Base-by-base conservation (phyloP, 2,888 invertebrate genomes). In the Drosophila tripunctata region DNA sequence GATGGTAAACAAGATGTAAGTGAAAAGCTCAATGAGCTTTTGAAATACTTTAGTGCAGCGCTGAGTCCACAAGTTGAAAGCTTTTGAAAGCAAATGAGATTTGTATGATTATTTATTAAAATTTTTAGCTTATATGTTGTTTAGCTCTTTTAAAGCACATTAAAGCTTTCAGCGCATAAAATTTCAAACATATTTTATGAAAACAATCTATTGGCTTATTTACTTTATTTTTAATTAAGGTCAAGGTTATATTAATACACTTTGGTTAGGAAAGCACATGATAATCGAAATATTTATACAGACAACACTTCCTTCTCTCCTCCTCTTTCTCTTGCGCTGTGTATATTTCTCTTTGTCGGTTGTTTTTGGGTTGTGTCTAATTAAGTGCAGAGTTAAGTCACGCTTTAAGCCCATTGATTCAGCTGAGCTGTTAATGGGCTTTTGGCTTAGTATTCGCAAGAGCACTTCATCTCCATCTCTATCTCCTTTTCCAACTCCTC, bases 371-470 rank as follows among this genome's bases (percentile, higher is more conserved):
- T 30, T 22, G 15, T 15, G 7, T 19, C 35, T 27, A 36, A 40
- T 51, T 51, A 51, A 51, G 51, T 40, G 14, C 10, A 8, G 38
- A 21, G 19, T 51, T 40, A 40, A 30, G 40, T 51, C 51, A 51
- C 30, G 38, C 10, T 40, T 38, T 30, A 22, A 38, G 50, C 38
- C 30, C 14, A 38, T 45, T 30, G 54, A 24, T 15, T 35, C 27
- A 17, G 38, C 27, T n/a, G 47, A 52, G 52, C 40, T 43, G 27
- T 21, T 47, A 40, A 56, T 38, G 56, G 30, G 57, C 30, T 47
- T 40, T 22, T 24, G 15, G 44, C 6, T 54, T 54, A 43, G 27
- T 27, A 45, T 45, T 45, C 36, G 27, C 35, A 35, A 19, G 35
- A 47, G 24, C 47, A 47, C 35, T 40, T n/a, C 38, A 12, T 24